Conservation (phyloP, 1,140 invertebrate genomes). For the Hypsibius dujardini region DNA sequence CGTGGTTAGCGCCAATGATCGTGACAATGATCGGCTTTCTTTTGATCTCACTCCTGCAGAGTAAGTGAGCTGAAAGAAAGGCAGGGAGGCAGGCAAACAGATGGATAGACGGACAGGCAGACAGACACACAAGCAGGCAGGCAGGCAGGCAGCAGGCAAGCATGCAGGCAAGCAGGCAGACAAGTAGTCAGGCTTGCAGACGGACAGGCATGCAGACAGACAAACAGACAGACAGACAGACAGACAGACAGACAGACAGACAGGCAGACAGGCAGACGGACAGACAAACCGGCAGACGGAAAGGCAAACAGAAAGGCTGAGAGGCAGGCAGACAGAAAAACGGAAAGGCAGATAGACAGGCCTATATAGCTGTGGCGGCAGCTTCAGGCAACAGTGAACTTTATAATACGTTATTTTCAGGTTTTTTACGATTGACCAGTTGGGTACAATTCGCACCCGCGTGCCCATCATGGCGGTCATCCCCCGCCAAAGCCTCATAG, state of each 20-base stretch:
- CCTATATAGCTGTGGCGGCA: too few species aligned
- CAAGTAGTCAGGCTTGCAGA: too few species aligned
- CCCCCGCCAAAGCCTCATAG: neutral
- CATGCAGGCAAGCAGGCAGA: too few species aligned
- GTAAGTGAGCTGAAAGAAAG: neutral
- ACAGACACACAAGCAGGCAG: neutral
- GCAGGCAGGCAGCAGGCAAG: neutral
- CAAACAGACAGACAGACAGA: too few species aligned
- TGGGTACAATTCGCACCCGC: neutral
- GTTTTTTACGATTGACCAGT: conserved; percentile 14
- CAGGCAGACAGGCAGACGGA: too few species aligned
- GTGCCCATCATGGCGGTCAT: neutral
- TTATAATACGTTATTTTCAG: conserved; percentile 2
- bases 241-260: too few species aligned
- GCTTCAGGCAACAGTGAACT: neutral
- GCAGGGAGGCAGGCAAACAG: neutral
- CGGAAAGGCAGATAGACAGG: too few species aligned
- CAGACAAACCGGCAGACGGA: too few species aligned
- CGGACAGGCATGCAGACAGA: too few species aligned
- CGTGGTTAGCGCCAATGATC: neutral
- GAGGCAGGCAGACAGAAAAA: too few species aligned
- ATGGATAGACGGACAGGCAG: neutral
- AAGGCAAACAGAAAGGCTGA: too few species aligned
- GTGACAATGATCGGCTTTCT: neutral
- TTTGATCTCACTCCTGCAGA: neutral